Evolutionary conservation across 30 jellyfish, hydroid and myxozoan genomes (phyloP), one percentile per base, ranked within the genome.

Genomic region (Turritopsis dohrnii): DNA sequence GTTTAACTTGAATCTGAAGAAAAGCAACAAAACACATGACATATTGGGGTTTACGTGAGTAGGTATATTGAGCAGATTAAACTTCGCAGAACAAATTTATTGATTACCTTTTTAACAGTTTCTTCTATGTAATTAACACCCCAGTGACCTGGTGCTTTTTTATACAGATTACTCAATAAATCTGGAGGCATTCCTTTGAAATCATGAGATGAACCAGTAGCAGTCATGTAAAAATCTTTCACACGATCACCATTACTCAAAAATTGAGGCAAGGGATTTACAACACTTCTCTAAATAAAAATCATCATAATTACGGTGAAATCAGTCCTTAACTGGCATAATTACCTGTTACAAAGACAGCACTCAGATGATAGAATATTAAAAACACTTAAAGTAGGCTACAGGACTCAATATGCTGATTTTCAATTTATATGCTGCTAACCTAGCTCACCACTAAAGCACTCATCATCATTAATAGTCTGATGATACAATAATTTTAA

Each of bases 91-190:
- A n/a, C n/a, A n/a, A n/a, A n/a, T n/a, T 20, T 75, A 53, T 22
- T 74, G 41, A 29, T 29, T 73, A 90, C 97, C 95, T 90, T 90
- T 75, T 80, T 83, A 13, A 90, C 83, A 52, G 88, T 81, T 77
- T 90, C 97, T 65, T 86, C 97, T 8, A 87, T 90, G 73, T 90
- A 90, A 26, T 86, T 86, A 41, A 90, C 97, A 3, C 86, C 86
- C 97, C 97, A 90, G 54, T 87, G 94, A n/a, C 97, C 97, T 16
- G 97, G 90, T 21, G 97, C 85, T 31, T 87, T 90, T 74, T 87
- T 83, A 72, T 90, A 86, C 21, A 83, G 52, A 1, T 72, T 83
- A 23, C 83, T 86, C 60, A 88, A 74, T 26, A 90, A 82, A 8
- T 29, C 52, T 23, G 96, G 84, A 27, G 74, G 73, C 28, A 28